These are phyloP conservation scores for Nanorana parkeri DNA, from an alignment of 2,113 vertebrate species.

Conservation along the genomic window DNA sequence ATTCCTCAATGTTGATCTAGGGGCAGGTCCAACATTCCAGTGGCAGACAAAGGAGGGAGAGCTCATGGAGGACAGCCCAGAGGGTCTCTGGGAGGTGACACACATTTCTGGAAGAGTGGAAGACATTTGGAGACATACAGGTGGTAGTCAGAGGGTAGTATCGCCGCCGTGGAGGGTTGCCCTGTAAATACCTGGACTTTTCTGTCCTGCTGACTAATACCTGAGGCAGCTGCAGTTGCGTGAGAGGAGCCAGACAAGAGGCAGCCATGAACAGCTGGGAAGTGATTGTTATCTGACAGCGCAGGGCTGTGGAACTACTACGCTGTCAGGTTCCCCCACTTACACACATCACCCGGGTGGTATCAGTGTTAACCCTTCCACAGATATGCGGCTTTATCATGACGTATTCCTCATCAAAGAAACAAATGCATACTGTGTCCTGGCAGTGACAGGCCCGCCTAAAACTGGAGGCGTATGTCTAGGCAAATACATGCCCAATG, in stretches of 20 bases:
- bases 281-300: conserved; percentile 25
- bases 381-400: not conserved
- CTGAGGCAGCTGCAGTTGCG: not conserved
- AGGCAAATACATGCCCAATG: no score
- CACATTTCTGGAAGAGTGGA: not conserved
- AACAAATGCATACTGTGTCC: no score
- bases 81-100: not conserved
- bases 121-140: not conserved
- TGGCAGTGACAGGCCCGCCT: no score
- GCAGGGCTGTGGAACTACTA: not conserved
- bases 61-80: not conserved
- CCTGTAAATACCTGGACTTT: not conserved
- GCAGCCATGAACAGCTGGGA: conserved; percentile 31
- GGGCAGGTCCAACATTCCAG: conserved; percentile 51
- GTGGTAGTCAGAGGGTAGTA: not conserved
- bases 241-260: conserved; percentile 31
- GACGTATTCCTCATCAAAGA: no score
- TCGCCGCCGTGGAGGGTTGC: not conserved
- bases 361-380: not conserved
- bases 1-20: conserved; percentile 57
- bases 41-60: conserved; percentile 1
- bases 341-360: not conserved
- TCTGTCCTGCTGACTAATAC: conserved; percentile 9
- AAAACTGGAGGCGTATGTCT: no score
- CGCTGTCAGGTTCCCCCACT: not conserved